Conservation (phyloP, 1,140 invertebrate species). For the Bombus cullumanus region DNA sequence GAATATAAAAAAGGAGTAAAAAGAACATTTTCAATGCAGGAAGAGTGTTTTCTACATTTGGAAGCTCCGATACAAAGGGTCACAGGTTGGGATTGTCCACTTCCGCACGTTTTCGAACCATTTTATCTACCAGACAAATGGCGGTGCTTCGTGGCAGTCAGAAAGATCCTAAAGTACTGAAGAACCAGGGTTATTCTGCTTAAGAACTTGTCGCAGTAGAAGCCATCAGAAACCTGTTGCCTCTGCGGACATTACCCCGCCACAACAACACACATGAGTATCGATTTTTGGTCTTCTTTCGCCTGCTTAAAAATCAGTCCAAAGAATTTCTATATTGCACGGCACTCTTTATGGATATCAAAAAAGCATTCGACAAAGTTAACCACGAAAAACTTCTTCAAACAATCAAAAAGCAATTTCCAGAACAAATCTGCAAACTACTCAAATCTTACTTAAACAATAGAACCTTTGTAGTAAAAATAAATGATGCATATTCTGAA, state of each 20-base stretch:
- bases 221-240: conserved; percentile 30
- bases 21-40: conserved; percentile 82
- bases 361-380: too few relatives aligned
- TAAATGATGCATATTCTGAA: too few relatives aligned
- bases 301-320: background rate
- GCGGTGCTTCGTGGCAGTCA: conserved; percentile 93
- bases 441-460: too few relatives aligned
- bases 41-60: conserved; percentile 96
- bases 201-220: background rate
- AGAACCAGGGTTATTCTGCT: background rate
- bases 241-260: background rate
- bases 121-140: conserved; percentile 98
- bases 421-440: too few relatives aligned
- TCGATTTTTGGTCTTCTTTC: conserved; percentile 36
- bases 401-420: too few relatives aligned
- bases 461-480: too few relatives aligned
- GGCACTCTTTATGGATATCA: too few relatives aligned
- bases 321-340: too few relatives aligned
- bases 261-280: conserved; percentile 15
- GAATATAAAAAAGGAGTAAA: background rate
- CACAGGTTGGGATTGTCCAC: conserved; percentile 98
- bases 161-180: conserved; percentile 80
- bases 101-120: conserved; percentile 97
- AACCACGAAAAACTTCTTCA: too few relatives aligned
- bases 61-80: conserved; percentile 96